phyloP scores from a whole-genome alignment of 35 echinoderm and acorn worm genomes.

The Holothuria glaberrima region DNA sequence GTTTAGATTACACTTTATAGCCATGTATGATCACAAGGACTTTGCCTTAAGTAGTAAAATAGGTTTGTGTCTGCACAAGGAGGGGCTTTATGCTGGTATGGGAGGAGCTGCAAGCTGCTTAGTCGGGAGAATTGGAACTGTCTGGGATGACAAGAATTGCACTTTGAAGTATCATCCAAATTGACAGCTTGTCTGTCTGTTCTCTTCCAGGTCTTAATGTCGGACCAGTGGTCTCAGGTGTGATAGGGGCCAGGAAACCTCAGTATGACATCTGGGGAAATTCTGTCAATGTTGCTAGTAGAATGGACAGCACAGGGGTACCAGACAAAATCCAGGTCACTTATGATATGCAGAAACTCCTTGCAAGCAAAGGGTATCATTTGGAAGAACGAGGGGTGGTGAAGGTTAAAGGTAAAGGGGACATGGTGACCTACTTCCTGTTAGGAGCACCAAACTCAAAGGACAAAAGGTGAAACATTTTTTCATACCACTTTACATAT shows the following conservation, averaged over 20 bases:
- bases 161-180: no score
- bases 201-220: constrained; percentile 87
- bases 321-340: constrained; percentile 95
- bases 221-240: constrained; percentile 85
- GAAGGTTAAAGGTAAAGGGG: constrained; percentile 97
- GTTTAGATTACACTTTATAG: no score
- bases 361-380: constrained; percentile 73
- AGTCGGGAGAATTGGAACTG: no score
- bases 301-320: constrained; percentile 94
- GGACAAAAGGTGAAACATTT: constrained; percentile 34
- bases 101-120: no score
- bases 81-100: no score
- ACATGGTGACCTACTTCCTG: constrained; percentile 97
- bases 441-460: constrained; percentile 53
- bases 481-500: not conserved
- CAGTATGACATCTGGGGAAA: constrained; percentile 99
- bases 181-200: no score
- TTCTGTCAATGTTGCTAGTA: constrained; percentile 96
- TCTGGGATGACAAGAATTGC: no score
- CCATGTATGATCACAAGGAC: no score
- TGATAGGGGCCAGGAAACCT: constrained; percentile 97
- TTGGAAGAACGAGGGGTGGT: constrained; percentile 78
- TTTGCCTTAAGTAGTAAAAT: no score
- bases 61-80: no score
- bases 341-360: constrained; percentile 84